Base-by-base conservation (phyloP, 2,888 invertebrate genomes). In the Macrosoma leucophasiata region DNA sequence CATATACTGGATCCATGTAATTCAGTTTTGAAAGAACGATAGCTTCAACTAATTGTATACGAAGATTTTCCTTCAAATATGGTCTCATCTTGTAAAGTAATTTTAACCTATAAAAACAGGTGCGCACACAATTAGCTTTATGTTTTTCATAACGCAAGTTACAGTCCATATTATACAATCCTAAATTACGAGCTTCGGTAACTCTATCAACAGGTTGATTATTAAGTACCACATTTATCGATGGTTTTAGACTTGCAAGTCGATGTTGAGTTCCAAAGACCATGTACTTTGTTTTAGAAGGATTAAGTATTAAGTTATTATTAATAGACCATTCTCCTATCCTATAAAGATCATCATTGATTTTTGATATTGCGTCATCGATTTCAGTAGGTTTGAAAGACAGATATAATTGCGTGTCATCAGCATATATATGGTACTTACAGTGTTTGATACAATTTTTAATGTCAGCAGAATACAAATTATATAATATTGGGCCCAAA, bases 21-120 rank as follows among this genome's bases (percentile, higher is more conserved):
- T 31, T 38, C 4, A 40, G 25, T n/a, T 35, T 43, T 2, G 37
- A 36, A 6, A 40, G 19, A 6, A 40, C 27, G 2, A 43, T 17
- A 1, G 32, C 6, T 7, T 40, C 43, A 15, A 29, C 25, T 5
- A 37, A 6, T 7, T 15, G 20, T 7, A 39, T 29, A 1, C 36
- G 29, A 7, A 39, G 4, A 9, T 25, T 20, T 8, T 9, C 8
- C 5, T 20, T 20, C 1, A 23, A 10, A n/a, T 15, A 31, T 7
- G 20, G 12, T 10, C 23, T 15, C 9, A 33, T 28, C 7, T 19
- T 33, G 33, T 25, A 35, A 4, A 10, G 21, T 2, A 17, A 20
- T 21, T 29, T 29, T n/a, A 29, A n/a, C n/a, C 29, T 13, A 20
- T 29, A 29, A n/a, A 21, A 29, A 5, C 29, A 29, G 9, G 19